Conservation (phyloP, 2,113 vertebrate species). For the Hippopotamus amphibius region DNA sequence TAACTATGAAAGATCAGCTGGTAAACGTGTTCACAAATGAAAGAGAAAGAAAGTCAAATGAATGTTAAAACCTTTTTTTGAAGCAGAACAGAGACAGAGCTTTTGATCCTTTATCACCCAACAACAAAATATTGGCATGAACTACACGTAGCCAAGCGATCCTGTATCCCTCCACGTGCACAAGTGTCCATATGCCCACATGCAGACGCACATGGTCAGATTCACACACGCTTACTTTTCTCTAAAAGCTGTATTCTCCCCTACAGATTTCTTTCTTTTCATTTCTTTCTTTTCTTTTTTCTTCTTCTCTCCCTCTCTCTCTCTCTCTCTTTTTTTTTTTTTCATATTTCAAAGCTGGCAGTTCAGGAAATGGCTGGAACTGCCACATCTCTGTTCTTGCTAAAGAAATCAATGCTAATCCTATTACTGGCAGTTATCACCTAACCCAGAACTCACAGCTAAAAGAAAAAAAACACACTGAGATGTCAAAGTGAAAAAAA, state of each 20-base stretch:
- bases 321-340: constrained; percentile 87
- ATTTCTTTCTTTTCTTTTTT: constrained; percentile 89
- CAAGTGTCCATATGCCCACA: neutral
- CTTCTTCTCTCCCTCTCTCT: constrained; percentile 86
- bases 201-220: constrained; percentile 75
- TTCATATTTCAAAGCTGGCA: constrained; percentile 99
- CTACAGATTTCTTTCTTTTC: constrained; percentile 53
- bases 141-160: constrained; percentile 84
- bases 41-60: constrained; percentile 91
- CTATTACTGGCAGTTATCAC: constrained; percentile 99
- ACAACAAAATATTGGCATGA: constrained; percentile 89
- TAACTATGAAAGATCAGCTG: constrained; percentile 93
- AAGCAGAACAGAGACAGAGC: constrained; percentile 93
- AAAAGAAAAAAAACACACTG: constrained; percentile 93
- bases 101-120: constrained; percentile 95
- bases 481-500: constrained; percentile 96
- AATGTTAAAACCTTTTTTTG: constrained; percentile 93
- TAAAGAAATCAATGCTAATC: constrained; percentile 99
- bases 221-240: constrained; percentile 94
- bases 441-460: constrained; percentile 99
- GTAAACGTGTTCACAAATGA: constrained; percentile 89
- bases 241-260: constrained; percentile 93
- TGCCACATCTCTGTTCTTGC: constrained; percentile 99
- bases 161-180: constrained; percentile 76
- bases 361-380: constrained; percentile 99